phyloP scores from a whole-genome alignment of 1,140 invertebrate species.

The Euwallacea fornicatus region DNA sequence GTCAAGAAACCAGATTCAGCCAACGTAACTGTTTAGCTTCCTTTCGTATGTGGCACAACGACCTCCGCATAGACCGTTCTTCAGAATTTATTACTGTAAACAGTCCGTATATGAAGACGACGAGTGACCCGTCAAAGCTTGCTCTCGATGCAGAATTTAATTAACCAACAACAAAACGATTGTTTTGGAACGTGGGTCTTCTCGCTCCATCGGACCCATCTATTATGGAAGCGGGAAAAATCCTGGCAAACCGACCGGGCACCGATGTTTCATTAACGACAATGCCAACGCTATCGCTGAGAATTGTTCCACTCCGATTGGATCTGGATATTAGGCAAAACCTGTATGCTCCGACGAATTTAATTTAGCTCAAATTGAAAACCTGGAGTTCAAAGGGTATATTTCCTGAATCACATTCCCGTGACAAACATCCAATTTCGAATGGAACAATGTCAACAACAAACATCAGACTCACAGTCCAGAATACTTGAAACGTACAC shows the following conservation, averaged over 20 bases:
- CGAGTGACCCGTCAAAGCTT: background rate
- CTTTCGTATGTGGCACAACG: slow-evolving; percentile 19
- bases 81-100: slow-evolving; percentile 13
- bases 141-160: background rate
- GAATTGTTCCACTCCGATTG: slow-evolving; percentile 15
- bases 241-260: background rate
- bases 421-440: too few relatives aligned
- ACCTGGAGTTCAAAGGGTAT: background rate
- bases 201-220: slow-evolving; percentile 3
- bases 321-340: slow-evolving; percentile 4
- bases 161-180: slow-evolving; percentile 1
- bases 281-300: slow-evolving; percentile 9
- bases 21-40: slow-evolving; percentile 20
- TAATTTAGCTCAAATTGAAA: slow-evolving; percentile 16
- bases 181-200: slow-evolving; percentile 2
- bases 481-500: too few relatives aligned
- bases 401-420: too few relatives aligned
- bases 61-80: slow-evolving; percentile 1
- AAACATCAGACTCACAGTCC: too few relatives aligned
- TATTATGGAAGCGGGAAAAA: slow-evolving; percentile 12
- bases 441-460: too few relatives aligned
- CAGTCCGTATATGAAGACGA: background rate
- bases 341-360: background rate
- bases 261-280: slow-evolving; percentile 13
- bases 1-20: slow-evolving; percentile 20